Percentiles rank a stretch among this genome's conserved stretches.
These are phyloP conservation scores for Brenthis daphne DNA, from an alignment of 2,888 invertebrate genomes.

Conservation along the genomic window DNA sequence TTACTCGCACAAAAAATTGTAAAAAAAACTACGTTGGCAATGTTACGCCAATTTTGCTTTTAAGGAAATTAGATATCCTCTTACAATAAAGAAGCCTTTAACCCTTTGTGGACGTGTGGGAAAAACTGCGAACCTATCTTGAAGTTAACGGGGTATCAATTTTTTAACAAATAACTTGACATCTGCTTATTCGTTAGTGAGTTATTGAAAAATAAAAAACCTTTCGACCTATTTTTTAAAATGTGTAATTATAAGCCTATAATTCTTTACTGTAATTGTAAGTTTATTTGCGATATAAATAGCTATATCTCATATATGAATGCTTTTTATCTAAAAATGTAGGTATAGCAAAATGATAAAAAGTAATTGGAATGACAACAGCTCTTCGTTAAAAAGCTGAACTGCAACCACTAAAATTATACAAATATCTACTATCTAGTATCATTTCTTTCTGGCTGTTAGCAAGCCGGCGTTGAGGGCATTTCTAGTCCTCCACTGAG, in stretches of 20 bases:
- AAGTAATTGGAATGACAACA: constrained; percentile 11
- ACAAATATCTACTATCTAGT: constrained; percentile 34
- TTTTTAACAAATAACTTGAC: constrained; percentile 21
- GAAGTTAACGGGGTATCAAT: constrained; percentile 30
- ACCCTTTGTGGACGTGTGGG: constrained; percentile 76
- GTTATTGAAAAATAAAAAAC: constrained; percentile 5
- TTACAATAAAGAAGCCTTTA: constrained; percentile 72
- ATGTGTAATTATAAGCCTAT: background rate
- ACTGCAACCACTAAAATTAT: constrained; percentile 24
- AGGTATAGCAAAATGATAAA: constrained; percentile 7
- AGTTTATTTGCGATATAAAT: too few relatives aligned
- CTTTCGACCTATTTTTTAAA: constrained; percentile 10
- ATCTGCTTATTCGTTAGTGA: constrained; percentile 24
- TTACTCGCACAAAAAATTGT: constrained; percentile 59
- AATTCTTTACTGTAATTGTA: too few relatives aligned
- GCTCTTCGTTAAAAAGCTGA: constrained; percentile 14
- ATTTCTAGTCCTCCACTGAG: constrained; percentile 34
- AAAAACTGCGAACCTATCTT: constrained; percentile 48
- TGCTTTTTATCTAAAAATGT: background rate
- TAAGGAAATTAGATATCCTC: constrained; percentile 82
- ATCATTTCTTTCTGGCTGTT: constrained; percentile 32
- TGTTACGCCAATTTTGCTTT: constrained; percentile 82
- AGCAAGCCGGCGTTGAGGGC: constrained; percentile 32
- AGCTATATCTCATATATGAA: constrained; percentile 1
- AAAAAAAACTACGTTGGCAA: constrained; percentile 61